A percentile compares a stretch with the other conserved stretches of the same genome.
These are phyloP conservation scores for Pogonomyrmex californicus DNA, from an alignment of 1,140 invertebrate species.

Conservation along the genomic window DNA sequence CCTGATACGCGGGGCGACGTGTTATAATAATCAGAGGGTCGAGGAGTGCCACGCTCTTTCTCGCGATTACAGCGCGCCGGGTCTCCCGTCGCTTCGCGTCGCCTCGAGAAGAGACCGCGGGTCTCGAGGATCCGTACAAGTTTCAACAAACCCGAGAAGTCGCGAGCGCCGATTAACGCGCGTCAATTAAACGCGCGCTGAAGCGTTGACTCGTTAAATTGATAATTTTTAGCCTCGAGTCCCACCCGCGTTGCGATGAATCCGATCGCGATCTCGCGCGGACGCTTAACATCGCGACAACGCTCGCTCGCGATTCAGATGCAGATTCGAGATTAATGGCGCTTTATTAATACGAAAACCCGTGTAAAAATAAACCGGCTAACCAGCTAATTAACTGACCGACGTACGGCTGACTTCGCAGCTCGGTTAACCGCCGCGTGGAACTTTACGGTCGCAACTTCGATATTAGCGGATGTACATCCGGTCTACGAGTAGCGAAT, in stretches of 20 bases:
- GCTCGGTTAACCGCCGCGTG: conserved; percentile 9
- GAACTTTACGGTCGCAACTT: conserved; percentile 34
- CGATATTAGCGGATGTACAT: conserved; percentile 53
- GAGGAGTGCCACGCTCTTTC: not conserved
- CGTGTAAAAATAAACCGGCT: not conserved
- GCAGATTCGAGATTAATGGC: not conserved
- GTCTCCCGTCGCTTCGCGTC: not conserved
- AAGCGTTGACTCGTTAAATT: not conserved
- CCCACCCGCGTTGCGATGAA: not conserved
- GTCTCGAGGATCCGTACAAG: not conserved
- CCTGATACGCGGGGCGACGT: not conserved
- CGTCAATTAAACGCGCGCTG: not conserved
- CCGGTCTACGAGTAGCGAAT: conserved; percentile 35
- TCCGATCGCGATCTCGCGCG: not conserved
- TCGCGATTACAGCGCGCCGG: not conserved
- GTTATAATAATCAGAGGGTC: not conserved
- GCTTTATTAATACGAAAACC: not conserved
- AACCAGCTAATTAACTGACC: conserved; percentile 9
- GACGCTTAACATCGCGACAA: not conserved
- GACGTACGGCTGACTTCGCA: not conserved
- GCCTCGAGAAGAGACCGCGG: not conserved
- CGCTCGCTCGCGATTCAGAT: not conserved
- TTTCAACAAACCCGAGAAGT: not conserved
- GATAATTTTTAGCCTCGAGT: not conserved
- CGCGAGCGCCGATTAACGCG: not conserved